Base-by-base conservation (phyloP, 64 coral and sea anemone species). In the Actinia equina region DNA sequence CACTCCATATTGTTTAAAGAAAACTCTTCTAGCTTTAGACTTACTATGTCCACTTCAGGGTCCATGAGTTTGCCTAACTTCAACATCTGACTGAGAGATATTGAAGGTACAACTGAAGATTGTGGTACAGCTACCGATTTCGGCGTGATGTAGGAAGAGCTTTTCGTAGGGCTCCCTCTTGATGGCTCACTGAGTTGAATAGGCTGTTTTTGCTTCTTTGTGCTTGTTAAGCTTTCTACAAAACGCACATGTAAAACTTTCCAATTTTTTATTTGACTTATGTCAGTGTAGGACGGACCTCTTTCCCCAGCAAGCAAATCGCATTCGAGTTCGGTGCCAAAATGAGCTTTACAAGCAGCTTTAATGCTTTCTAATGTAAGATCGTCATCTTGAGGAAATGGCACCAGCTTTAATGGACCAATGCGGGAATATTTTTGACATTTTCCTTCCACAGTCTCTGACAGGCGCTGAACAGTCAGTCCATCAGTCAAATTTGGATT, bases 371-470 rank as follows among this genome's bases (percentile, higher is more conserved):
- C 82, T 22, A 95, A 63, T 3, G 86, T 86, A 19, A 65, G 51
- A 70, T 95, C 94, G 3, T 70, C 64, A 25, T 70, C 64, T 30
- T 86, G 44, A 16, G 62, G 86, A 12, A 85, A 79, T 52, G 84
- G 86, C 30, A 94, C 85, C 19, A 94, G 79, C 19, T 64, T 91
- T 53, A 95, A 83, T 12, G 94, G 82, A 60, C 94, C 87, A 82
- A 88, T 95, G 60, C 86, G 55, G 16, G 82, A 88, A 84, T 91
- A 91, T 55, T 91, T 95, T 81, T 95, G 93, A 23, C 89, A 95
- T n/a, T 86, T 87, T 65, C 85, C 93, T 83, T 95, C 86, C 86
- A 76, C 83, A 86, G 62, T 58, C 84, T 59, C 86, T 9, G 86
- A 88, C 60, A 91, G 81, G 60, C 93, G 55, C 53, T 91, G 89